phyloP scores from a whole-genome alignment of 1,140 invertebrate species.

The Zaprionus africanus region DNA sequence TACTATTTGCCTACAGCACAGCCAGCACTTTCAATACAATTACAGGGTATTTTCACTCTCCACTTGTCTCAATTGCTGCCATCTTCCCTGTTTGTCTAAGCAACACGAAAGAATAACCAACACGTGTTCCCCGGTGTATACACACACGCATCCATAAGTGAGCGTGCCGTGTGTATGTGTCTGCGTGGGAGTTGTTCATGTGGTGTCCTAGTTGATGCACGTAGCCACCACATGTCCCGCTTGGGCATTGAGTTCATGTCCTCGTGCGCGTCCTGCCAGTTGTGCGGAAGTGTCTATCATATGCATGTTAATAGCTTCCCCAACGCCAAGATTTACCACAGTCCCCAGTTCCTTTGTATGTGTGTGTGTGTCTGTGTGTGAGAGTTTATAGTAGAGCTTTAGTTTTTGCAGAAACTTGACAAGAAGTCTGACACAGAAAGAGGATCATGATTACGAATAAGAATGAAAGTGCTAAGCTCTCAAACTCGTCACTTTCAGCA shows the following conservation, averaged over 20 bases:
- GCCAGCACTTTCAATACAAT: not conserved
- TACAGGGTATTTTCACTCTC: constrained; percentile 20
- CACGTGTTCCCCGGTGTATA: constrained; percentile 32
- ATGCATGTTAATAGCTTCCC: constrained; percentile 77
- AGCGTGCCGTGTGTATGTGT: constrained; percentile 13
- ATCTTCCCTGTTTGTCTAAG: constrained; percentile 23
- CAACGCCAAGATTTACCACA: constrained; percentile 22
- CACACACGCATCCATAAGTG: not conserved
- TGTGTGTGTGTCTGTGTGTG: not conserved
- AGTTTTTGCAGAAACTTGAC: constrained; percentile 7
- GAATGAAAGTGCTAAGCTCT: constrained; percentile 23
- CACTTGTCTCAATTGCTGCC: constrained; percentile 33
- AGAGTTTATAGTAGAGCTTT: constrained; percentile 16
- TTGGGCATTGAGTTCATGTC: constrained; percentile 47
- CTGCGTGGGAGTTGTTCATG: constrained; percentile 20
- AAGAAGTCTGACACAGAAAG: constrained; percentile 9
- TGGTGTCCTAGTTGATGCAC: constrained; percentile 54
- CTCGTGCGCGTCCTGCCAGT: constrained; percentile 55
- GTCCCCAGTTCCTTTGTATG: not conserved
- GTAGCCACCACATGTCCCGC: constrained; percentile 68
- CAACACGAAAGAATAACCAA: constrained; percentile 37
- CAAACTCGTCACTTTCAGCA: constrained; percentile 13
- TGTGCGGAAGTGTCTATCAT: constrained; percentile 80
- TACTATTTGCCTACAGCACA: no score
- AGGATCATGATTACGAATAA: constrained; percentile 20